Evolutionary conservation across 2,797 vertebrate genomes (phyloP).

Genomic region (Cossypha caffra): DNA sequence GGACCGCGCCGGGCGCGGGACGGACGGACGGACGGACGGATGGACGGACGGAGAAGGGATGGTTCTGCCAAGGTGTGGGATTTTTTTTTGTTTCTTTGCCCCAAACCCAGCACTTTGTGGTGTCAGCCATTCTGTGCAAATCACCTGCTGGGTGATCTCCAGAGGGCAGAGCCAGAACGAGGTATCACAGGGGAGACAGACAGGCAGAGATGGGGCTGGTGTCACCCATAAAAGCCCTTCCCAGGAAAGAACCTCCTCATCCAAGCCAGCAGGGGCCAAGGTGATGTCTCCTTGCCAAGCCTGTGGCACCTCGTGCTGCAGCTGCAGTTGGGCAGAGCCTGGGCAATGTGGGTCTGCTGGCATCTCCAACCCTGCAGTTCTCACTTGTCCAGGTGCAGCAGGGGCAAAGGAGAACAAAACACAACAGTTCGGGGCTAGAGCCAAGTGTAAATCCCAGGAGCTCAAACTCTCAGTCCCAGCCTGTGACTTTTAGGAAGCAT

Average conservation of each 20-base stretch:
- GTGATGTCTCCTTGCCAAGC: fast-evolving
- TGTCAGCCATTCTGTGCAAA: background rate
- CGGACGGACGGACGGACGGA: fast-evolving
- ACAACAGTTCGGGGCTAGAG: background rate
- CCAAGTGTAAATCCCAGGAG: background rate
- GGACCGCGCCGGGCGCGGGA: background rate
- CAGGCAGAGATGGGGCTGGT: background rate
- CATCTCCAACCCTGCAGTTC: fast-evolving
- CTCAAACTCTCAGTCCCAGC: background rate
- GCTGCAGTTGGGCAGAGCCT: background rate
- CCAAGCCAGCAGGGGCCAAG: background rate
- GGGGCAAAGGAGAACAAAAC: background rate
- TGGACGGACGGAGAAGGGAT: fast-evolving
- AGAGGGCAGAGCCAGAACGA: background rate
- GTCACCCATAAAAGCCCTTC: background rate
- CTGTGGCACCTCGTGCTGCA: fast-evolving
- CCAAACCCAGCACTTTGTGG: background rate
- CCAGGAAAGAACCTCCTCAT: background rate
- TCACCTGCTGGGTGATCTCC: background rate
- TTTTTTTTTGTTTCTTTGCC: background rate
- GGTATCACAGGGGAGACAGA: background rate
- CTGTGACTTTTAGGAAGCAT: background rate
- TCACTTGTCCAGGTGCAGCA: background rate
- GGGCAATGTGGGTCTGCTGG: fast-evolving
- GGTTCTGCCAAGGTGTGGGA: background rate